Evolutionary conservation across 2,797 vertebrate genomes (phyloP).

Genomic region (Myotis myotis): DNA sequence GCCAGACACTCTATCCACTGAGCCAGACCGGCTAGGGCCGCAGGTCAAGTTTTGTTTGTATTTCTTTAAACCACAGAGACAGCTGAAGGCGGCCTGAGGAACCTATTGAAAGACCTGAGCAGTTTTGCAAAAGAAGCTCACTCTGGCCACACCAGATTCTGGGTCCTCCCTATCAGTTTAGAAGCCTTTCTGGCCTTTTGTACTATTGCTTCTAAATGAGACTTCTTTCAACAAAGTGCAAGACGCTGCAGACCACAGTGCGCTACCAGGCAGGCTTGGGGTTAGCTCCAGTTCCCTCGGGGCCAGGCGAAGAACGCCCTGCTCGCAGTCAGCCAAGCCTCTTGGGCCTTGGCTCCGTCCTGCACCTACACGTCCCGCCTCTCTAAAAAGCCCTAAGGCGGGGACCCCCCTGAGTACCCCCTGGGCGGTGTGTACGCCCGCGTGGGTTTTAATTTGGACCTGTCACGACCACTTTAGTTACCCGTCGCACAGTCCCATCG

Average conservation of each 20-base stretch:
- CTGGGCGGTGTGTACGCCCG: fast-evolving
- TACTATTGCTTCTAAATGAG: not conserved
- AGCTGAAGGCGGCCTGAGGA: not conserved
- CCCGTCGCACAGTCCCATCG: fast-evolving
- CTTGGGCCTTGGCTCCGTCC: not conserved
- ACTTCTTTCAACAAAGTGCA: not conserved
- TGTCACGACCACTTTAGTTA: too few relatives aligned
- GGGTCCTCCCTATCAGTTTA: not conserved
- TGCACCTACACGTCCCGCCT: not conserved
- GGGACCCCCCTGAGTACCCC: not conserved
- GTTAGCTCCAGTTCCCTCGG: not conserved
- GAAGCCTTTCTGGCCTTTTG: not conserved
- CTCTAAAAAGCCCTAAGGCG: not conserved
- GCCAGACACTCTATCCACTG: too few relatives aligned
- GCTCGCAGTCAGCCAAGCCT: not conserved
- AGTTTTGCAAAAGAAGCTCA: not conserved
- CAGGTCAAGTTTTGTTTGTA: not conserved
- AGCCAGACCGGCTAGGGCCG: too few relatives aligned
- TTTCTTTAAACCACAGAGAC: not conserved
- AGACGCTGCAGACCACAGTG: not conserved
- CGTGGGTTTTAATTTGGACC: not conserved
- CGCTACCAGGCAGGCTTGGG: not conserved
- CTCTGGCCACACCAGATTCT: not conserved
- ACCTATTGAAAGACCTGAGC: not conserved
- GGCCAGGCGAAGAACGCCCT: not conserved